Evolutionary conservation across 2,797 vertebrate genomes (phyloP).

Genomic region (Gambelia wislizenii): DNA sequence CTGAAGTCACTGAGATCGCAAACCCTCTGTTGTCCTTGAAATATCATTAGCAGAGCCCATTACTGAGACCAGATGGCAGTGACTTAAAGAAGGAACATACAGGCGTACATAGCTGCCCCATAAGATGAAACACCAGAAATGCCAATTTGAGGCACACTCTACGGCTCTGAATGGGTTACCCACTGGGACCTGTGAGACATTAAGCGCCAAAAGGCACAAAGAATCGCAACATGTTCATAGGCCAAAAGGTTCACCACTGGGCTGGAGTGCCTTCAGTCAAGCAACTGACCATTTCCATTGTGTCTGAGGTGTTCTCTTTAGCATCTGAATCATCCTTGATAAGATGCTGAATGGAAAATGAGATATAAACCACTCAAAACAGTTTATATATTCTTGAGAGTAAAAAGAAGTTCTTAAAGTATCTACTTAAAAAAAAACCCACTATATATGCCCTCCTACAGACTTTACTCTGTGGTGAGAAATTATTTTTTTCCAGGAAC

Average conservation of each 20-base stretch:
- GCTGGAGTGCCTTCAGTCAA: not conserved
- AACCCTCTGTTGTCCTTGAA: not conserved
- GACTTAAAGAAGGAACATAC: not conserved
- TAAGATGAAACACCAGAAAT: not conserved
- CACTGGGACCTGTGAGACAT: not conserved
- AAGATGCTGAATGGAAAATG: conserved; percentile 35
- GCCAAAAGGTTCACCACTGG: not conserved
- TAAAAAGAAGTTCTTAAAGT: conserved; percentile 31
- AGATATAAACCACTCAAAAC: conserved; percentile 45
- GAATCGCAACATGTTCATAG: not conserved
- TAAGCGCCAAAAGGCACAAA: not conserved
- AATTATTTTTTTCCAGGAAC: conserved; percentile 82
- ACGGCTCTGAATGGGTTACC: not conserved
- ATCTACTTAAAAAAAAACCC: conserved; percentile 22
- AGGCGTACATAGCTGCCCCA: not conserved
- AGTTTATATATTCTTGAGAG: conserved; percentile 41
- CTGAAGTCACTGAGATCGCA: not conserved
- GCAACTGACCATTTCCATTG: not conserved
- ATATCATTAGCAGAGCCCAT: not conserved
- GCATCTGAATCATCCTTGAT: not conserved
- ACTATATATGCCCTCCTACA: conserved; percentile 60
- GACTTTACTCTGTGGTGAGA: conserved; percentile 78
- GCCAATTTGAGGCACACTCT: not conserved
- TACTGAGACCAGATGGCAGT: not conserved
- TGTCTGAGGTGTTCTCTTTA: not conserved